phyloP scores from a whole-genome alignment of 2,888 invertebrate genomes.

The Argynnis bischoffii region DNA sequence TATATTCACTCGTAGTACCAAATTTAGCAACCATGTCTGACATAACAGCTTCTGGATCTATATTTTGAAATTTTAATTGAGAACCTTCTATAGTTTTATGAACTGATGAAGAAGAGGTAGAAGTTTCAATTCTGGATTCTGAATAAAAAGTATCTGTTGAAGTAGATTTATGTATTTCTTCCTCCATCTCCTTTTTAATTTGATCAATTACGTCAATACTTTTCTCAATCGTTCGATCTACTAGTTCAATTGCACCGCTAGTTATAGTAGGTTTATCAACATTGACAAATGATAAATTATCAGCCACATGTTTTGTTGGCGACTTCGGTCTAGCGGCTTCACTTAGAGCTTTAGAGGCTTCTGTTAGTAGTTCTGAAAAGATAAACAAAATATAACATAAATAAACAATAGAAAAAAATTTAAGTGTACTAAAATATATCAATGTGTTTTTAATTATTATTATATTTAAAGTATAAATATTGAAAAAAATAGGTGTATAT shows the following conservation, averaged over 20 bases:
- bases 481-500: not conserved
- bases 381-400: conserved; percentile 41
- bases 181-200: conserved; percentile 73
- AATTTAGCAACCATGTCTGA: conserved; percentile 73
- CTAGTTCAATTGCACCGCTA: conserved; percentile 79
- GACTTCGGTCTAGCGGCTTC: conserved; percentile 73
- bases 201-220: conserved; percentile 71
- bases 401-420: not conserved
- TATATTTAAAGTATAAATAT: not conserved
- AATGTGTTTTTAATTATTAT: not conserved
- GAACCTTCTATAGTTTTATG: conserved; percentile 67
- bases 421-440: not conserved
- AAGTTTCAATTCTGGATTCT: conserved; percentile 70
- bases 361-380: conserved; percentile 70
- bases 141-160: conserved; percentile 69
- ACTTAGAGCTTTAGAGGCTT: conserved; percentile 65
- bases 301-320: conserved; percentile 74
- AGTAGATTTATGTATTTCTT: conserved; percentile 66
- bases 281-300: conserved; percentile 74
- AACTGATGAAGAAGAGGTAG: conserved; percentile 71
- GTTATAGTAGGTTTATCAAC: conserved; percentile 80
- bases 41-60: conserved; percentile 70
- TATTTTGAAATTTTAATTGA: conserved; percentile 67
- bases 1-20: conserved; percentile 61
- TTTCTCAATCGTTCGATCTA: conserved; percentile 76